Evolutionary conservation across 2,888 invertebrate genomes (phyloP).

Genomic region (Drosophila algonquin): DNA sequence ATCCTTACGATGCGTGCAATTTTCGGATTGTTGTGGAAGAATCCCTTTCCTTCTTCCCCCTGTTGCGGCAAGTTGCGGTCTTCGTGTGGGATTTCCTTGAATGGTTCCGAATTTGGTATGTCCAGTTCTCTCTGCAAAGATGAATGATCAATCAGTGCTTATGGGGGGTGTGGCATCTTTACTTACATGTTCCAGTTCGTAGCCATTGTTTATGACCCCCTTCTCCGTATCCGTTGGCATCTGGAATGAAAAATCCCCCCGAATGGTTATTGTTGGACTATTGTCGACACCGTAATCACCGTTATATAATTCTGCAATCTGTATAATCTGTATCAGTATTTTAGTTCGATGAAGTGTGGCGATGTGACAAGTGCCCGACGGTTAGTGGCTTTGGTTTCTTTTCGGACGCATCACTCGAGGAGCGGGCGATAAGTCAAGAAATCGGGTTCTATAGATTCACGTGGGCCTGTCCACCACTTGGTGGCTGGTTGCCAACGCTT

Average conservation of each 20-base stretch:
- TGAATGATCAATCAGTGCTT: neutral
- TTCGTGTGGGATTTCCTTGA: slow-evolving; percentile 43
- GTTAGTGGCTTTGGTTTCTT: neutral
- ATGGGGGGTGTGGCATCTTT: neutral
- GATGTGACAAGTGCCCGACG: neutral
- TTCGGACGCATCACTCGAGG: neutral
- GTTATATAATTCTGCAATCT: slow-evolving; percentile 7
- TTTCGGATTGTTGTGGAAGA: slow-evolving; percentile 13
- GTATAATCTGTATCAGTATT: slow-evolving; percentile 16
- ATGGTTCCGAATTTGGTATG: slow-evolving; percentile 18
- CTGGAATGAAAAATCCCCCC: slow-evolving; percentile 40
- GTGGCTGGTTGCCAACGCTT: neutral
- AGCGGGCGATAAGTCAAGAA: neutral
- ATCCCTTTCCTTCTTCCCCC: neutral
- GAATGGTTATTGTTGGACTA: neutral
- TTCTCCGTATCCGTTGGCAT: slow-evolving; percentile 55
- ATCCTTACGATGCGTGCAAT: slow-evolving; percentile 47
- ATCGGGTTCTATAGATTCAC: neutral
- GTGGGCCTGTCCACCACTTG: too few species aligned
- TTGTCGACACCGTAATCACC: slow-evolving; percentile 4
- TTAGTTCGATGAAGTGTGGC: neutral
- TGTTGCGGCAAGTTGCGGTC: neutral
- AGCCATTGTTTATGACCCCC: slow-evolving; percentile 71
- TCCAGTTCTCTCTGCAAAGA: slow-evolving; percentile 39
- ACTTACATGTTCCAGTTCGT: slow-evolving; percentile 71